Percentiles rank a stretch among this genome's conserved stretches.
phyloP scores from a whole-genome alignment of 2,113 vertebrate species.

The Solea solea region DNA sequence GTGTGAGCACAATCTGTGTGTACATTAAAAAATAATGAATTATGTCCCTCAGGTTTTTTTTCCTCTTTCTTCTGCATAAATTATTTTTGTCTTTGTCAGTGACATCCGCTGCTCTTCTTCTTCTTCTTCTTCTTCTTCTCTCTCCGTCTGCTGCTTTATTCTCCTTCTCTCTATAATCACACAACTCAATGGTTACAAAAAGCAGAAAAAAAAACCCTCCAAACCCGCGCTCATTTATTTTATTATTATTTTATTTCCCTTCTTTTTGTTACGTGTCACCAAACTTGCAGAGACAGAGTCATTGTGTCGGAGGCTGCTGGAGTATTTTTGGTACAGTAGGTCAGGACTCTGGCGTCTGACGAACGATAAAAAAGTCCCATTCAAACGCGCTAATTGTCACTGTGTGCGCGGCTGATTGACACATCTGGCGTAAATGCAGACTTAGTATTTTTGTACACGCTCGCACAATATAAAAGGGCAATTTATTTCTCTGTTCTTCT shows the following conservation, averaged over 20 bases:
- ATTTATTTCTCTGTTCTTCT: slow-evolving; percentile 80
- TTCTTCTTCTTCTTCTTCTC: slow-evolving; percentile 15
- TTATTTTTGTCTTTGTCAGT: slow-evolving; percentile 77
- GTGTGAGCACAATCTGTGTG: slow-evolving; percentile 21
- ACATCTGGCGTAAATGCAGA: slow-evolving; percentile 83
- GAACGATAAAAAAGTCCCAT: slow-evolving; percentile 85
- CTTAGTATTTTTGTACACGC: slow-evolving; percentile 85
- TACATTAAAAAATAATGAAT: slow-evolving; percentile 70
- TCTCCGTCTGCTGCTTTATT: slow-evolving; percentile 35
- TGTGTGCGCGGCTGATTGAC: slow-evolving; percentile 81
- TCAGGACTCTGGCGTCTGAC: slow-evolving; percentile 83
- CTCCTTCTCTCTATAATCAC: slow-evolving; percentile 73
- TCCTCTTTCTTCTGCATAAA: slow-evolving; percentile 54
- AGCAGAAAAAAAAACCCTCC: too few relatives aligned
- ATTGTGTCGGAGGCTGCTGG: slow-evolving; percentile 81
- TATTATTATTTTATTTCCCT: slow-evolving; percentile 64
- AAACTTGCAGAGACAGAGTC: slow-evolving; percentile 82
- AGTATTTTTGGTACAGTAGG: slow-evolving; percentile 82
- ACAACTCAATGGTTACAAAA: slow-evolving; percentile 72
- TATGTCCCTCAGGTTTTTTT: slow-evolving; percentile 33
- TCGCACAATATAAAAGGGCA: slow-evolving; percentile 82
- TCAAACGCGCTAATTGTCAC: slow-evolving; percentile 83
- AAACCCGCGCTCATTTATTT: too few relatives aligned
- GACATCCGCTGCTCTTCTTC: slow-evolving; percentile 73
- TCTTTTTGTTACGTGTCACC: slow-evolving; percentile 79